Evolutionary conservation across 1,140 invertebrate genomes (phyloP).

Genomic region (Drosophila bifasciata): DNA sequence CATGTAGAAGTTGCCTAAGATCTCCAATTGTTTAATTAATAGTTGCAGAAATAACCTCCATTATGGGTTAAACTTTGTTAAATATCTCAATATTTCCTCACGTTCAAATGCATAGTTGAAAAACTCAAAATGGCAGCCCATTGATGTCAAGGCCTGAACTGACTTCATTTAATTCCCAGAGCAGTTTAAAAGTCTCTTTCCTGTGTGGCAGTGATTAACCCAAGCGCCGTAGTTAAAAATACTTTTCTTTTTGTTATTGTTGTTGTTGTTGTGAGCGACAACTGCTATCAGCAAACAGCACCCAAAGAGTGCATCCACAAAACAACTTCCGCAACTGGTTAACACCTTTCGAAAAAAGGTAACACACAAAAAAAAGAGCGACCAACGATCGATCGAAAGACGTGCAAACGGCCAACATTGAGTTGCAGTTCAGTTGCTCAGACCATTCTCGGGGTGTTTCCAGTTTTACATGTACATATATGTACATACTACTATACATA

Average conservation of each 20-base stretch:
- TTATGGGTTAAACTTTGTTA: background rate
- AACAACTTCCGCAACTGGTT: slow-evolving; percentile 68
- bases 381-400: background rate
- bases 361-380: slow-evolving; percentile 23
- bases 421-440: slow-evolving; percentile 38
- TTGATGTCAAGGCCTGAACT: slow-evolving; percentile 23
- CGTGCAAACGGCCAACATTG: slow-evolving; percentile 8
- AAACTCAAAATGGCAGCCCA: slow-evolving; percentile 21
- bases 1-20: no score
- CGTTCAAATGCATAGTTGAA: slow-evolving; percentile 9
- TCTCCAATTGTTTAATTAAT: no score
- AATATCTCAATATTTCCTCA: slow-evolving; percentile 22
- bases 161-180: slow-evolving; percentile 26
- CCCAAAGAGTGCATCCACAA: slow-evolving; percentile 39
- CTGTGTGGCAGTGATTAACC: slow-evolving; percentile 26
- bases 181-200: slow-evolving; percentile 34
- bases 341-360: slow-evolving; percentile 56
- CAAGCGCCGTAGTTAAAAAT: slow-evolving; percentile 31
- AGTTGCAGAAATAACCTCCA: no score
- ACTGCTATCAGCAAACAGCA: slow-evolving; percentile 45
- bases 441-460: slow-evolving; percentile 46
- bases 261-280: slow-evolving; percentile 10
- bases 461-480: slow-evolving; percentile 22
- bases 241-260: slow-evolving; percentile 44
- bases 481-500: no score